These are phyloP conservation scores for Auanema sp. DNA, from an alignment of 2,888 invertebrate genomes.

Conservation along the genomic window DNA sequence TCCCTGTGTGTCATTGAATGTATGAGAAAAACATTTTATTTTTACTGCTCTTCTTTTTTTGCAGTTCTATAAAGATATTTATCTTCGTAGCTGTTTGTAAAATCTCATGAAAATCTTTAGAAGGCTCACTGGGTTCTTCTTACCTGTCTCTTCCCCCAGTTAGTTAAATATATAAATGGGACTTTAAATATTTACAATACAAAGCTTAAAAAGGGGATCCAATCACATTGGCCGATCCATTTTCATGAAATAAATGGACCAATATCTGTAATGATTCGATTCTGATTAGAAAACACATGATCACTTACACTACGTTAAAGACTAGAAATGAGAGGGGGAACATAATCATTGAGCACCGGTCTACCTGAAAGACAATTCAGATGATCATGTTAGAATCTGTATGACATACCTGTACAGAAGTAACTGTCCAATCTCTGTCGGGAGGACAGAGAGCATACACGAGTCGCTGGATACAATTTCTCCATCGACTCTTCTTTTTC, in stretches of 20 bases:
- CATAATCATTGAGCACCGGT: conserved; percentile 62
- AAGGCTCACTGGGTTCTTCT: too few species aligned
- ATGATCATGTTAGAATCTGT: neutral
- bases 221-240: conserved; percentile 58
- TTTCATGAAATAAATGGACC: conserved; percentile 59
- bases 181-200: too few species aligned
- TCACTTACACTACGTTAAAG: conserved; percentile 59
- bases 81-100: too few species aligned
- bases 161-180: too few species aligned
- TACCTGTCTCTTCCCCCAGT: too few species aligned
- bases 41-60: too few species aligned
- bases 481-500: conserved; percentile 32
- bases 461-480: conserved; percentile 27
- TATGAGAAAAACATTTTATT: too few species aligned
- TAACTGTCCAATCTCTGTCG: conserved; percentile 61
- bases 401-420: conserved; percentile 56
- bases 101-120: too few species aligned
- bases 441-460: conserved; percentile 43
- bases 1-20: too few species aligned
- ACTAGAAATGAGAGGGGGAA: conserved; percentile 62
- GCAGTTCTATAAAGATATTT: too few species aligned
- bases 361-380: conserved; percentile 47
- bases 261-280: conserved; percentile 46
- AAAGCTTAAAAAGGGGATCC: too few species aligned
- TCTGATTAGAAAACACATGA: conserved; percentile 1